Base-by-base conservation (phyloP, 2,888 invertebrate species). In the Ophonus ardosiacus region DNA sequence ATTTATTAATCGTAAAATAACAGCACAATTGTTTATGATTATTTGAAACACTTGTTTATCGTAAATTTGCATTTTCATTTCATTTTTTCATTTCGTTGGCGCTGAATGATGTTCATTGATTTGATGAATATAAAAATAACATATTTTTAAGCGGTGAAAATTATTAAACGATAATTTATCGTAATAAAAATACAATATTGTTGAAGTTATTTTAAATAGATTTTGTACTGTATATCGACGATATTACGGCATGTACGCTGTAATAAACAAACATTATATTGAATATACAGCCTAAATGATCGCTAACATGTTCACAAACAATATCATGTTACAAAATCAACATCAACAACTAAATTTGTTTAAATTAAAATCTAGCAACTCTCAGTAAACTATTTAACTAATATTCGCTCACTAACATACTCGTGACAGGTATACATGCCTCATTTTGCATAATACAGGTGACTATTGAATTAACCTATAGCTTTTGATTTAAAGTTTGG, bases 31-130 rank as follows among this genome's bases (percentile, higher is more conserved):
- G 18, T 61, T n/a, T 61, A 18, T 7, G 15, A 17, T 61, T 61
- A 8, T 18, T 18, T 61, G 18, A 61, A 61, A 61, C 59, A 18
- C 6, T 61, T 61, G 59, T 61, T 61, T 61, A 18, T 61, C 18
- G 15, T 18, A 61, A 61, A 61, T 61, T 61, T 61, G 18, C 59
- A 61, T 61, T 61, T 59, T 61, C 59, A 61, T 61, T 61, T 61
- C 6, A 61, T 61, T n/a, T 8, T 61, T 61, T 61, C 18, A 61
- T 61, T 61, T 61, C 8, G 4, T 51, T 51, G 10, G 7, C 43
- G 4, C 43, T 51, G 13, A 51, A 51, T 51, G 10, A 51, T 51
- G 8, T 51, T 51, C 6, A 51, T 13, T 51, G 4, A 51, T 8
- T 51, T 51, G 0, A 51, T 13, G 13, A 8, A 51, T 51, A 51